Evolutionary conservation across 2,113 vertebrate species (phyloP).

Genomic region (Tragelaphus buxtoni): DNA sequence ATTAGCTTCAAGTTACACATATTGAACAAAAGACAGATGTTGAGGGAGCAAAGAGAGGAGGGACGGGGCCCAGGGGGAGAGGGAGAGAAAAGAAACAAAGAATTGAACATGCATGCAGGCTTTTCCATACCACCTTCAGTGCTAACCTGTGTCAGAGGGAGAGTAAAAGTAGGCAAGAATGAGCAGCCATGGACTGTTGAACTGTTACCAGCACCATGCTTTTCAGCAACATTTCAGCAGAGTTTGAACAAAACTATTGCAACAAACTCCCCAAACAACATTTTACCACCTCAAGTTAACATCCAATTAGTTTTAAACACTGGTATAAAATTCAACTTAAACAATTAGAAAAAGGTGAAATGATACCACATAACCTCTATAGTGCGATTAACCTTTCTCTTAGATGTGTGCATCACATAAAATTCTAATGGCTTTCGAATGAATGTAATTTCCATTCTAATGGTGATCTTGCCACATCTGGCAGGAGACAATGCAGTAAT

Average conservation of each 20-base stretch:
- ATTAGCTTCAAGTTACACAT: constrained; percentile 99
- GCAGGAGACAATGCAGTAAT: constrained; percentile 51
- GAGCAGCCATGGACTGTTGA: constrained; percentile 89
- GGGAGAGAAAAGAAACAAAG: constrained; percentile 83
- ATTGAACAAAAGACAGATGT: constrained; percentile 93
- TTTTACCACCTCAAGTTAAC: constrained; percentile 70
- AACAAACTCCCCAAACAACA: constrained; percentile 80
- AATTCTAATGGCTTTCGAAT: constrained; percentile 72
- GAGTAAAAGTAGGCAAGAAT: constrained; percentile 88
- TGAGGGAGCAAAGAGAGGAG: constrained; percentile 83
- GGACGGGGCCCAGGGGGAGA: constrained; percentile 67
- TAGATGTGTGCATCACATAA: constrained; percentile 54
- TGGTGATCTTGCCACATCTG: constrained; percentile 75
- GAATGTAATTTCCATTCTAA: constrained; percentile 75
- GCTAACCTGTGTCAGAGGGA: constrained; percentile 87
- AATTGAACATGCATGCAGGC: constrained; percentile 90
- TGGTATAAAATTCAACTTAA: neutral
- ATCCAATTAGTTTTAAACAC: neutral
- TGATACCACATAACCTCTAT: neutral
- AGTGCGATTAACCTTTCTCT: neutral
- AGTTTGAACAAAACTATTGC: constrained; percentile 83
- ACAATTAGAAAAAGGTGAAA: neutral
- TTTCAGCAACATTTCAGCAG: constrained; percentile 91
- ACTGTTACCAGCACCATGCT: constrained; percentile 87
- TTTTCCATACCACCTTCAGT: constrained; percentile 88